Conservation (phyloP, 1,140 invertebrate species). For the Drosophila quadrilineata region DNA sequence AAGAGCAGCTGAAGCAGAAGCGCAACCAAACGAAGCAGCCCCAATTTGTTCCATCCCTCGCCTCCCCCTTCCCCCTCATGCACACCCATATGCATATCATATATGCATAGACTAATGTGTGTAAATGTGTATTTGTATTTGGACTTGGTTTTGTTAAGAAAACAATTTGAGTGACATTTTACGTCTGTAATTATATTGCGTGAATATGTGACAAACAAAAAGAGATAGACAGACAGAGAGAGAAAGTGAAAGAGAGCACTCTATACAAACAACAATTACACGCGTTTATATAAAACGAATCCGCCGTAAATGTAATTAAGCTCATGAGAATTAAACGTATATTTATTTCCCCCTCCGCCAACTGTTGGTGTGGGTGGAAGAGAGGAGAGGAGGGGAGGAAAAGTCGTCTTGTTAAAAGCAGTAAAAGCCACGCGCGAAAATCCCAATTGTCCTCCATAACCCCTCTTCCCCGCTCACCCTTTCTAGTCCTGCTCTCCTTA, state of each 20-base stretch:
- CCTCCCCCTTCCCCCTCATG: slow-evolving; percentile 46
- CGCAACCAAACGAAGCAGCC: slow-evolving; percentile 40
- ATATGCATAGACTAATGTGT: neutral
- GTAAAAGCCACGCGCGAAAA: slow-evolving; percentile 28
- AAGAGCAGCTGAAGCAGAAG: slow-evolving; percentile 27
- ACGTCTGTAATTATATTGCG: slow-evolving; percentile 58
- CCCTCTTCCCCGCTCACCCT: neutral
- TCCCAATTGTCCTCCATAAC: slow-evolving; percentile 60
- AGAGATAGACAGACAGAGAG: neutral
- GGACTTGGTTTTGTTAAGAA: slow-evolving; percentile 7
- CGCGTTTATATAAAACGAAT: slow-evolving; percentile 68
- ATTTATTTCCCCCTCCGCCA: slow-evolving; percentile 59
- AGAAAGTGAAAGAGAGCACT: too few relatives aligned
- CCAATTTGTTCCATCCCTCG: slow-evolving; percentile 68
- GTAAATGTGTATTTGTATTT: neutral
- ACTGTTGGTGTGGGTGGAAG: slow-evolving; percentile 7
- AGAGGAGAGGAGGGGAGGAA: neutral
- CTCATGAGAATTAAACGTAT: slow-evolving; percentile 69
- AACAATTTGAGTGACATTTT: slow-evolving; percentile 47
- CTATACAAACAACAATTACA: slow-evolving; percentile 49
- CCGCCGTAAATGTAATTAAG: slow-evolving; percentile 75
- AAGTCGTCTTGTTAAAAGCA: too few relatives aligned
- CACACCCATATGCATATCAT: slow-evolving; percentile 13
- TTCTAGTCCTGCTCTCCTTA: neutral
- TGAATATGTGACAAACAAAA: neutral